Evolutionary conservation across 2,797 vertebrate genomes (phyloP), one percentile per base, ranked within the genome.

Genomic region (Myotis pilosus): DNA sequence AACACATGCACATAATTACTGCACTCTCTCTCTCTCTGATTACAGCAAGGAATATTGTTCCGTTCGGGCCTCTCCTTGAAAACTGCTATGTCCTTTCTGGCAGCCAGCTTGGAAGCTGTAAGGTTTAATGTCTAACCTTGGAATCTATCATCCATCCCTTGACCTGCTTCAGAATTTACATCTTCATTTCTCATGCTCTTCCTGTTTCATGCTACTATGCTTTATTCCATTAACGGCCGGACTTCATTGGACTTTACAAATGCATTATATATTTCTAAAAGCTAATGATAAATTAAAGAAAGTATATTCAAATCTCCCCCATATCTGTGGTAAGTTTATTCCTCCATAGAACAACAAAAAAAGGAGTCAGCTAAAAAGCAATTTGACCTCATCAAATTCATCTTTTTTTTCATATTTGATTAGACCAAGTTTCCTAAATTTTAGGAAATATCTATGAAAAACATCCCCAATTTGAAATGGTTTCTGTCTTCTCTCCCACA

Each of bases 1-100:
- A 96, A 89, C 41, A 96, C 92, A 68, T 92, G 81, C 2, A 88
- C 55, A 1, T 83, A 93, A 92, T 95, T 90, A 93, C 33, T 84
- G 36, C 68, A 5, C 2, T 60, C 15, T 69, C 62, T 25, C 53
- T 87, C 53, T 87, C 80, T 92, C 79, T 92, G 95, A 90, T 93
- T 79, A 82, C 80, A 91, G 2, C 72, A 55, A 89, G 17, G 41
- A 71, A 7, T 44, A 91, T 10, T 2, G 4, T 90, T 94, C 90
- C 25, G 86, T 91, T 85, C 85, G 41, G 8, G 38, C 92, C 16
- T 74, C 83, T 81, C 55, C 28, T 85, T 92, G 57, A 71, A 76
- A 79, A 95, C 13, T 66, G 44, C 19, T 53, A 1, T 12, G 9
- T 49, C 20, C 44, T 33, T 94, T 95, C 64, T 41, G 55, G 23